These are phyloP conservation scores for Etheostoma cragini DNA, from an alignment of 2,113 vertebrate genomes.

Conservation along the genomic window DNA sequence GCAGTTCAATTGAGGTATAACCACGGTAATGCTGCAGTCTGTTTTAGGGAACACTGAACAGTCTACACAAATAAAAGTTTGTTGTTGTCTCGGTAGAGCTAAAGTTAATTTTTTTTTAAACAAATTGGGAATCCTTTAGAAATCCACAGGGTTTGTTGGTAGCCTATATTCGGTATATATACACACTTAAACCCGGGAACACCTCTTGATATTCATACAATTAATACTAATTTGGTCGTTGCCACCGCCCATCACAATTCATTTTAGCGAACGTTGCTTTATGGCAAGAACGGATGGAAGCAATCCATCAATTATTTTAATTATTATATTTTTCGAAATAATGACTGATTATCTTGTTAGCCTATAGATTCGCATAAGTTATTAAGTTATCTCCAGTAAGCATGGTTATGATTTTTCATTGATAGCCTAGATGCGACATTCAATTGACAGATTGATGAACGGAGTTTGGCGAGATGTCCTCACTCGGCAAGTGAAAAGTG, in stretches of 20 bases:
- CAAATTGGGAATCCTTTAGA: rapidly evolving
- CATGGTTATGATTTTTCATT: too few species aligned
- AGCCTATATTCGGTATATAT: not conserved
- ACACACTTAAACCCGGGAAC: rapidly evolving
- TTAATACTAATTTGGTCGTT: not conserved
- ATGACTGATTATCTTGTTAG: not conserved
- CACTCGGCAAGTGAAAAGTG: not conserved
- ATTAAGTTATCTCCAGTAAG: not conserved
- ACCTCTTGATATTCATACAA: not conserved
- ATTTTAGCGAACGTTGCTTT: not conserved
- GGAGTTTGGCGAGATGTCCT: slow-evolving; percentile 19
- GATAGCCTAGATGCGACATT: not conserved
- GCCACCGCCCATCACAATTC: too few species aligned
- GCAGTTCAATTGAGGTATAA: not conserved
- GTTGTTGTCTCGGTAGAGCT: not conserved
- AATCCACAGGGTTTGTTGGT: not conserved
- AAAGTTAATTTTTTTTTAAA: not conserved
- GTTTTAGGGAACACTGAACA: not conserved
- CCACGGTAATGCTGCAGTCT: slow-evolving; percentile 12
- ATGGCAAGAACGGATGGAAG: not conserved
- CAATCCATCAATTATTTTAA: too few species aligned
- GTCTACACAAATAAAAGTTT: not conserved
- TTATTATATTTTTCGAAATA: not conserved
- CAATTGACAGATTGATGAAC: not conserved
- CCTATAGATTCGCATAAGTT: not conserved